These are phyloP conservation scores for Peromyscus polionotus DNA, from an alignment of 2,113 vertebrate species.

Conservation along the genomic window DNA sequence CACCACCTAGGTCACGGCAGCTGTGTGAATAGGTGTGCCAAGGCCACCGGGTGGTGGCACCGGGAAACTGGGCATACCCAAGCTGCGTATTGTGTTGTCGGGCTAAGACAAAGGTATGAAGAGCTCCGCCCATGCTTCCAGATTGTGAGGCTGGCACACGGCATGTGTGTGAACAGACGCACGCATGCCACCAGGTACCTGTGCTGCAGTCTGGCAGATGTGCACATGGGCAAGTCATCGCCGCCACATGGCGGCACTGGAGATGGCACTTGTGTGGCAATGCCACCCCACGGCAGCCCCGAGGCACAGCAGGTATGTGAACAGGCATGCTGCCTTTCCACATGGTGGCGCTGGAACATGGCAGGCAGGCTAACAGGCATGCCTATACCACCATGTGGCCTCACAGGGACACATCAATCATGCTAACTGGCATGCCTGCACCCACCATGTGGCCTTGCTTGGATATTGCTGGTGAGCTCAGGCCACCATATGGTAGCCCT, in stretches of 20 bases:
- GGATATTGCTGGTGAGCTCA: neutral
- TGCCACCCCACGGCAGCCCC: neutral
- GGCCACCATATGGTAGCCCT: neutral
- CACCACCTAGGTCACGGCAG: neutral
- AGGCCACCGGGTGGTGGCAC: neutral
- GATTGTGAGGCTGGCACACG: neutral
- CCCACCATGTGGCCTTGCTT: neutral
- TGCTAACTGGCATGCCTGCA: neutral
- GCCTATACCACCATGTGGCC: neutral
- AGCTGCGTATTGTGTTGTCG: no score
- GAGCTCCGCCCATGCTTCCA: neutral
- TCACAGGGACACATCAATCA: neutral
- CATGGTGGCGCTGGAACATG: no score
- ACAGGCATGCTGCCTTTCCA: no score
- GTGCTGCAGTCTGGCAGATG: neutral
- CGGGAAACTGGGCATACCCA: neutral
- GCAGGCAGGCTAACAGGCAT: neutral
- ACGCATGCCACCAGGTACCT: neutral
- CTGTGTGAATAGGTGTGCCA: neutral
- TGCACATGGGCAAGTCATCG: neutral
- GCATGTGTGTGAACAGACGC: neutral
- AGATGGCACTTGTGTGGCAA: neutral
- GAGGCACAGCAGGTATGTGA: neutral
- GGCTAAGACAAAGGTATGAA: neutral
- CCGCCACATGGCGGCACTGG: neutral